phyloP scores from a whole-genome alignment of 2,888 invertebrate species.

The Abscondita cerata region DNA sequence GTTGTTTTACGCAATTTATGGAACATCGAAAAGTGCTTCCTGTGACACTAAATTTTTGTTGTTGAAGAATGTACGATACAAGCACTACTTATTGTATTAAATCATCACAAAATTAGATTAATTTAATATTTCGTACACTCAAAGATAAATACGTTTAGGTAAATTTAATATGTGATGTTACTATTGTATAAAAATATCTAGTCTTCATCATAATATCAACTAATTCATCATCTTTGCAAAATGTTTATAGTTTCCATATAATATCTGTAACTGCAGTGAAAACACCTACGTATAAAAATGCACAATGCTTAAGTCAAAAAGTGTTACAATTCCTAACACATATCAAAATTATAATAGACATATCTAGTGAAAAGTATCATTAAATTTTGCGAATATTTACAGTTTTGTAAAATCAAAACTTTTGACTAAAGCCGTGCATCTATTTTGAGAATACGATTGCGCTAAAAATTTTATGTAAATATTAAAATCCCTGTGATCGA shows the following conservation, averaged over 20 bases:
- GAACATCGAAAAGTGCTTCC: slow-evolving; percentile 3
- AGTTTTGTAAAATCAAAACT: background rate
- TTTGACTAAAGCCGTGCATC: slow-evolving; percentile 9
- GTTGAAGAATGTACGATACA: background rate
- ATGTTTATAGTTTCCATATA: slow-evolving; percentile 24
- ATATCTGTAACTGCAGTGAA: slow-evolving; percentile 18
- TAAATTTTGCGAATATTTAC: background rate
- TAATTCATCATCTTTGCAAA: slow-evolving; percentile 18
- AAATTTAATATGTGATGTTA: slow-evolving; percentile 34
- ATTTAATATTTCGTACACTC: slow-evolving; percentile 22
- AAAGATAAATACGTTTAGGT: slow-evolving; percentile 22
- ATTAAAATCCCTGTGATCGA: slow-evolving; percentile 55
- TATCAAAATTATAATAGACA: background rate
- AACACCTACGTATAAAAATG: slow-evolving; percentile 18
- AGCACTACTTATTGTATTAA: background rate
- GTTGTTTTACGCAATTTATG: background rate
- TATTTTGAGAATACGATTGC: slow-evolving; percentile 14
- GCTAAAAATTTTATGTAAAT: slow-evolving; percentile 40
- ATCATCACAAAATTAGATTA: slow-evolving; percentile 24
- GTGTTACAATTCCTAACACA: background rate
- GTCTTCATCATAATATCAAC: slow-evolving; percentile 28
- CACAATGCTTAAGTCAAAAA: slow-evolving; percentile 16
- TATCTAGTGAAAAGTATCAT: slow-evolving; percentile 1
- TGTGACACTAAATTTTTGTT: slow-evolving; percentile 2
- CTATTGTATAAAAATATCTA: slow-evolving; percentile 33